Base-by-base conservation (phyloP, 1,140 invertebrate genomes). In the Drosophila seguyi region DNA sequence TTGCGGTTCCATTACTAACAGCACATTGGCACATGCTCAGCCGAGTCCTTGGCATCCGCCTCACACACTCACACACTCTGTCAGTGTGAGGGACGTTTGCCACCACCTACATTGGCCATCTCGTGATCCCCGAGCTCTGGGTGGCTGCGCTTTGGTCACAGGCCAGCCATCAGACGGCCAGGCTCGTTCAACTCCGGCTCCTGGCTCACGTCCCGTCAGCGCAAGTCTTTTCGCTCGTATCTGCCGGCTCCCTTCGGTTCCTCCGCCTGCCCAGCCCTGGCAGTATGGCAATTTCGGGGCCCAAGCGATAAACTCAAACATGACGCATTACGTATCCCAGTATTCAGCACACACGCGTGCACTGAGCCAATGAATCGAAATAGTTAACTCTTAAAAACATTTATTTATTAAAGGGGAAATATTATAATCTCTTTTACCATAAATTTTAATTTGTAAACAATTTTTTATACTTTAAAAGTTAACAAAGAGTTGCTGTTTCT, bases 1-100 rank as follows among this genome's bases (percentile, higher is more conserved):
- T 90, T 90, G 85, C 81, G 85, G 85, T 90, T 90, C 78, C 63
- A 90, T 81, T 85, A 85, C 81, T 48, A 67, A 72, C 61, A 74
- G 57, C 75, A 90, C 75, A 90, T 90, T 90, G 60, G 45, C 85
- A 88, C 84, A 88, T 84, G 47, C 76, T 81, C 63, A 58, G 52
- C 47, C 25, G 42, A 31, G 25, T 34, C 36, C 44, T 53, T 53
- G 31, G 31, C 50, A 53, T 53, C 7, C 20, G 29, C 10, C 27
- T 47, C 50, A 20, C 31, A 16, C 18, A 10, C 7, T 16, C 42
- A 6, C n/a, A 34, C 16, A n/a, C 16, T 25, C 29, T 79, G 79
- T 81, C 82, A 69, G 52, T 42, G 58, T 50, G 63, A 55, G 48
- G n/a, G 29, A 66, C 59, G 31, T 62, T 56, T 52, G 59, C 39